Evolutionary conservation across 1,140 invertebrate species (phyloP), one percentile per base, ranked within the genome.

Genomic region (Anoplophora glabripennis): DNA sequence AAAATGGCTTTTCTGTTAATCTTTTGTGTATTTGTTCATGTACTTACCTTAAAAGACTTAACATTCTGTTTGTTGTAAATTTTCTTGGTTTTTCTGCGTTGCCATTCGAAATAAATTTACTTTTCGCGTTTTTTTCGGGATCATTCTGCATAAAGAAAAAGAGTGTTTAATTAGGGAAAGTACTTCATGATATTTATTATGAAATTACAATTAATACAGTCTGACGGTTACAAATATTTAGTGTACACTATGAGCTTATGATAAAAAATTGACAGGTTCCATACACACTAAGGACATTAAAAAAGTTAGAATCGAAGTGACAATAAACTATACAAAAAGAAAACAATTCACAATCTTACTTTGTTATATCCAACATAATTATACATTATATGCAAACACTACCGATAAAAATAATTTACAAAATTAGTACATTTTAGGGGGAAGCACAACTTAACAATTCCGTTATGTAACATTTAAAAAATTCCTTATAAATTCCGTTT

Each of bases 171-270:
- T 28, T 28, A 28, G 21, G 21, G 21, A 28, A 28, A 28, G 21
- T 28, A 28, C 21, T 28, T 28, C 21, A 28, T 28, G 21, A 28
- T 28, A 28, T 54, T 54, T 54, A 54, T 33, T 54, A 54, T 54
- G 52, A 54, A 54, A 54, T 54, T 54, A 54, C 52, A 54, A 53
- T 53, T 53, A 53, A 54, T 54, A 54, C 52, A 54, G 52, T 54
- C 52, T 54, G 52, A 54, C 7, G 52, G 52, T 54, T 54, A 54
- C 52, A 54, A 54, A 54, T 44, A 37, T 28, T 54, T 42, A 54
- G 38, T 54, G 33, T 33, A 33, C 49, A 44, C 34, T 34, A 54
- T 54, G 52, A 54, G 52, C 52, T 54, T 54, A 54, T 12, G 12
- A 33, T 54, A 54, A 54, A 54, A 28, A 54, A 54, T 54, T 54